These are phyloP conservation scores for Sisyra terminalis DNA, from an alignment of 2,888 invertebrate genomes.

Conservation along the genomic window DNA sequence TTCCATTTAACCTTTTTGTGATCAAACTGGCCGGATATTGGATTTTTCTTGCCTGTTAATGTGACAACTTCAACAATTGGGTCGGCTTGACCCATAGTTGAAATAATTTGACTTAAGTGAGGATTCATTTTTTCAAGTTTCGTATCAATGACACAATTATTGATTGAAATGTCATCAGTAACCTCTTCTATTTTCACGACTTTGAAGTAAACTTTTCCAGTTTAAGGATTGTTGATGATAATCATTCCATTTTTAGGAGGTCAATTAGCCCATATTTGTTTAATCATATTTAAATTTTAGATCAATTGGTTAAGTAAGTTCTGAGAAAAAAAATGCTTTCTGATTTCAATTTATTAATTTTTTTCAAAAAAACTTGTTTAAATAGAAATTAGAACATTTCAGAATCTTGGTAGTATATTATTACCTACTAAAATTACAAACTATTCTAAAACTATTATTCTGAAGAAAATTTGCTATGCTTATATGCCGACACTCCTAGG, in stretches of 20 bases:
- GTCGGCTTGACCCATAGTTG: slow-evolving; percentile 37
- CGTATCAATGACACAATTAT: slow-evolving; percentile 38
- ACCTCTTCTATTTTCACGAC: slow-evolving; percentile 47
- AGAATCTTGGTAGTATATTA: no score
- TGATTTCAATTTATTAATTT: no score
- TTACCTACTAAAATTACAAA: no score
- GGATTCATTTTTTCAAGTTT: slow-evolving; percentile 39
- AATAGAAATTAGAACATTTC: no score
- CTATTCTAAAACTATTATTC: no score
- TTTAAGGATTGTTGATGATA: slow-evolving; percentile 43
- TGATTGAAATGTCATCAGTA: slow-evolving; percentile 43
- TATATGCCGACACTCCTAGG: no score
- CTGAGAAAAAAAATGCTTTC: no score
- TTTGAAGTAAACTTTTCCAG: slow-evolving; percentile 45
- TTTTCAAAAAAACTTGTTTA: no score
- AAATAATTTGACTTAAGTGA: slow-evolving; percentile 39
- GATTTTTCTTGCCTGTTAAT: slow-evolving; percentile 48
- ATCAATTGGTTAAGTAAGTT: no score
- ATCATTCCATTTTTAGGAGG: slow-evolving; percentile 42
- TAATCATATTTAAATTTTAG: no score
- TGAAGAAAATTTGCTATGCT: no score
- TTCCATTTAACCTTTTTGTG: slow-evolving; percentile 48
- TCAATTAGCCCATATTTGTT: slow-evolving; percentile 42
- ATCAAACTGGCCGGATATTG: slow-evolving; percentile 43
- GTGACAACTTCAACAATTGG: slow-evolving; percentile 42